phyloP scores from a whole-genome alignment of 2,797 vertebrate genomes.

The Sternotherus odoratus region DNA sequence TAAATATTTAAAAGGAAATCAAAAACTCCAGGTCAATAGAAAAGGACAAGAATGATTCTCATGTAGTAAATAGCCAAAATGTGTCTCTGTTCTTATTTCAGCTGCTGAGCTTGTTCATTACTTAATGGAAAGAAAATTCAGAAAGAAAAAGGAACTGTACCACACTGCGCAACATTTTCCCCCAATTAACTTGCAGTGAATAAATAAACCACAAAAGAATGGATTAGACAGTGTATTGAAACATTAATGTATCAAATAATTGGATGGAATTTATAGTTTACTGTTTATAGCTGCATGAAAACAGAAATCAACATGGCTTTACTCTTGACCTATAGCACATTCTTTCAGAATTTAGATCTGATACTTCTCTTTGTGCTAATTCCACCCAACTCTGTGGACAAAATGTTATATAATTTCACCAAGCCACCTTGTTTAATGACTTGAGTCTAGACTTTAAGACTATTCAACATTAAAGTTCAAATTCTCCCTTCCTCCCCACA shows the following conservation, averaged over 20 bases:
- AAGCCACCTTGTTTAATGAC: not conserved
- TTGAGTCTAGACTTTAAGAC: not conserved
- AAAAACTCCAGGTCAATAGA: constrained; percentile 33
- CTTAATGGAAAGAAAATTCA: not conserved
- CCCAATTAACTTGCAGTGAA: not conserved
- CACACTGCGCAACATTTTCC: not conserved
- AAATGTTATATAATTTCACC: not conserved
- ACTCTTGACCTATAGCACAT: not conserved
- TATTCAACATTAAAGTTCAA: not conserved
- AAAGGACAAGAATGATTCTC: constrained; percentile 10
- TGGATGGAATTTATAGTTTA: not conserved
- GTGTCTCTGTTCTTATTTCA: constrained; percentile 36
- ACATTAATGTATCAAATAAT: not conserved
- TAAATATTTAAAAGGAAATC: constrained; percentile 62
- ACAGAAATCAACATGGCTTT: not conserved
- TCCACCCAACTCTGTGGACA: not conserved
- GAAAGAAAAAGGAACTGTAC: not conserved
- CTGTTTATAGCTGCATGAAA: constrained; percentile 13
- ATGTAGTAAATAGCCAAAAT: not conserved
- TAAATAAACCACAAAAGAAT: constrained; percentile 19
- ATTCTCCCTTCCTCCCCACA: not conserved
- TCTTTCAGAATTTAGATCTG: not conserved
- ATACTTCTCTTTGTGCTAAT: not conserved
- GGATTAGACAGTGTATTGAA: not conserved
- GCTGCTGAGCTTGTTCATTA: not conserved